phyloP scores from a whole-genome alignment of 2,888 invertebrate species.

The Acrobasis repandana region DNA sequence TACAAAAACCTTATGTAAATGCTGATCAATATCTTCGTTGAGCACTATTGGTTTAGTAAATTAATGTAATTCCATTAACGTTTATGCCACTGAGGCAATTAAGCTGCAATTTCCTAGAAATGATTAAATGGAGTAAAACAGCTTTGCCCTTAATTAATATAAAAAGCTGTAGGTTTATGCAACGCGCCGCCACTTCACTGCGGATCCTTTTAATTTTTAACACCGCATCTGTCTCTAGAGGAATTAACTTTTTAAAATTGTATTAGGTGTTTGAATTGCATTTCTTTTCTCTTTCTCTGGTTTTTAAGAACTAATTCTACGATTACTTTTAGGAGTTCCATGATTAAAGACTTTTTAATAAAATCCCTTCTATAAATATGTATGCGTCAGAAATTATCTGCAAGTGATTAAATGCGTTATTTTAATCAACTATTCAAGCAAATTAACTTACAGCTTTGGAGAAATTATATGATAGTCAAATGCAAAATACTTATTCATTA shows the following conservation, averaged over 20 bases:
- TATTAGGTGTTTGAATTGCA: neutral
- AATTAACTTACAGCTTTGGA: no score
- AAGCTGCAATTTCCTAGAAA: neutral
- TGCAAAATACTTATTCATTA: no score
- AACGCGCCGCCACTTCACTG: neutral
- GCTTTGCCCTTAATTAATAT: slow-evolving; percentile 4
- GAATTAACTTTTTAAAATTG: slow-evolving; percentile 17
- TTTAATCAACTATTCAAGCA: no score
- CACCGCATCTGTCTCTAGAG: neutral
- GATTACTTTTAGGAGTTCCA: no score
- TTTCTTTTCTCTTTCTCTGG: slow-evolving; percentile 2
- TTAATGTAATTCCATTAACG: neutral
- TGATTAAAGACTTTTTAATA: no score
- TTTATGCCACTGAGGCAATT: neutral
- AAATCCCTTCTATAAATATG: no score
- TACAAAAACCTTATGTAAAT: neutral
- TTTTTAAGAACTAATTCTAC: neutral
- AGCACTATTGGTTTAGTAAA: neutral
- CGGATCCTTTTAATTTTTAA: neutral
- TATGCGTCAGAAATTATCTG: no score
- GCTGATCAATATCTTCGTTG: neutral
- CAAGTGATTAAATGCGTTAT: no score
- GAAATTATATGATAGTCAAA: no score
- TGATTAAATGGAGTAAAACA: neutral
- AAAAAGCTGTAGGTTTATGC: slow-evolving; percentile 6